phyloP scores from a whole-genome alignment of 23 tunicate genomes.

The Halocynthia aurantium region DNA sequence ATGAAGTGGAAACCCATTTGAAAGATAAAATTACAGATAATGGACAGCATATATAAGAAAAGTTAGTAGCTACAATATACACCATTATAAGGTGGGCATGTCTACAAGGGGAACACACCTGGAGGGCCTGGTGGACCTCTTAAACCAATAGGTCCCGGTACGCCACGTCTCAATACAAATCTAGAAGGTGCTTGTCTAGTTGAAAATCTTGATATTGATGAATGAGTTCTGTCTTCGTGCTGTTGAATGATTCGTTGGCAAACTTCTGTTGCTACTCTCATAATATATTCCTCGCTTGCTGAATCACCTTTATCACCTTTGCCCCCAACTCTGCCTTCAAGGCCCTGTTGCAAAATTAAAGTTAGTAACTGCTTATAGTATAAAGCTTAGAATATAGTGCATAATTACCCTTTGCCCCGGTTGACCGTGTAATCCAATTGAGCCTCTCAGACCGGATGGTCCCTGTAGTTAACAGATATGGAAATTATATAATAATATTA shows the following conservation, averaged over 20 bases:
- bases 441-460: slow-evolving; percentile 37
- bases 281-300: not conserved
- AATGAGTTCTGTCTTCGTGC: not conserved
- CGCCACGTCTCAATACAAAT: slow-evolving; percentile 19
- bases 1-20: not conserved
- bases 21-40: not conserved
- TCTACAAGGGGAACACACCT: not conserved
- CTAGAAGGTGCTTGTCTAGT: not conserved
- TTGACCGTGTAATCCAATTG: slow-evolving; percentile 17
- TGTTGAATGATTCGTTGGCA: slow-evolving; percentile 10
- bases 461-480: slow-evolving; percentile 16
- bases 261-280: slow-evolving; percentile 11
- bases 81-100: no score
- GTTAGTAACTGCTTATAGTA: no score
- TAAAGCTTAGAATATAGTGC: no score
- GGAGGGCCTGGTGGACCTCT: slow-evolving; percentile 73
- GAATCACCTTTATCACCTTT: slow-evolving; percentile 3
- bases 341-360: not conserved
- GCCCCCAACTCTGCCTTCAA: not conserved
- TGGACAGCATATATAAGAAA: no score
- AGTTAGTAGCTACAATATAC: no score
- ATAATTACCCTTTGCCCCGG: not conserved
- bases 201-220: not conserved
- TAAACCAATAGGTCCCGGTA: slow-evolving; percentile 44
- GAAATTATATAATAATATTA: no score